These are phyloP conservation scores for Hyalella azteca DNA, from an alignment of 2,888 invertebrate species.

Conservation along the genomic window DNA sequence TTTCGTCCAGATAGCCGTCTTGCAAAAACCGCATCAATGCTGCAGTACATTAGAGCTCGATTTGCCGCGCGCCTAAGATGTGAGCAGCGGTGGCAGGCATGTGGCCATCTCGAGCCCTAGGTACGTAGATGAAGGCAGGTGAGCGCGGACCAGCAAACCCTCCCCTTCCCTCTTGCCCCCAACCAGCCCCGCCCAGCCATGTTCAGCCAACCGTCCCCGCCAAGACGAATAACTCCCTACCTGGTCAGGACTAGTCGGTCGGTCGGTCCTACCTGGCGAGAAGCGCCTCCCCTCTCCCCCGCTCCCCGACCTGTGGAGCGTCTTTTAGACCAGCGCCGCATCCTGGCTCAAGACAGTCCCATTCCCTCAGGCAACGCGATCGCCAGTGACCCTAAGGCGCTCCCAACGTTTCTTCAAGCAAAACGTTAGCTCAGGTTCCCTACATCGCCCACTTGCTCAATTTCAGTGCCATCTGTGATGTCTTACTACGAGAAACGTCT, in stretches of 20 bases:
- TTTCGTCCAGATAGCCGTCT: not conserved
- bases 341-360: slow-evolving; percentile 31
- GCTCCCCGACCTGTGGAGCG: slow-evolving; percentile 20
- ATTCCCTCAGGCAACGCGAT: slow-evolving; percentile 37
- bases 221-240: slow-evolving; percentile 37
- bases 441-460: slow-evolving; percentile 7
- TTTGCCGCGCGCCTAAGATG: not conserved
- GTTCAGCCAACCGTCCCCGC: not conserved
- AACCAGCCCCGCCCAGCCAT: not conserved
- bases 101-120: slow-evolving; percentile 30
- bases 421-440: slow-evolving; percentile 32
- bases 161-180: not conserved
- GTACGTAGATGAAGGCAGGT: slow-evolving; percentile 32
- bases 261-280: slow-evolving; percentile 23
- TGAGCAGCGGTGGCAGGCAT: slow-evolving; percentile 19
- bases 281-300: slow-evolving; percentile 23
- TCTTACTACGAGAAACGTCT: not conserved
- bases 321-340: slow-evolving; percentile 35
- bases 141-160: not conserved
- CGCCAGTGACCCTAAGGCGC: slow-evolving; percentile 35
- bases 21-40: not conserved
- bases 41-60: not conserved
- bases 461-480: slow-evolving; percentile 20
- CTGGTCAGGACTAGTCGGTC: slow-evolving; percentile 37
- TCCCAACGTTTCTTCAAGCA: slow-evolving; percentile 33